Evolutionary conservation across 1,140 invertebrate species (phyloP).

Genomic region (Leptinotarsa undecemlineata): DNA sequence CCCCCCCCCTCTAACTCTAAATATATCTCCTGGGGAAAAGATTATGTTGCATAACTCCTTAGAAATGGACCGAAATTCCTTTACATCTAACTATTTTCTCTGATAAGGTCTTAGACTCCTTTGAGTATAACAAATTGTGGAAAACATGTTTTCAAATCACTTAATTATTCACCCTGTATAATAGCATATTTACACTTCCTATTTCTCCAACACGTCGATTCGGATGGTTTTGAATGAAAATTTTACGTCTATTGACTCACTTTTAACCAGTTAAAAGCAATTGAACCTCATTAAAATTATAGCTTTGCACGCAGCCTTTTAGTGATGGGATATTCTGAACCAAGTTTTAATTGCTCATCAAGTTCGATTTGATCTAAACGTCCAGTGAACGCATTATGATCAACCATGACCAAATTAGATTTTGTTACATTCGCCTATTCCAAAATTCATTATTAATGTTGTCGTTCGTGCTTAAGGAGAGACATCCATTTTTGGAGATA

Average conservation of each 20-base stretch:
- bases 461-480: not conserved
- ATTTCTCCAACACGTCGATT: too few species aligned
- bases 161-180: too few species aligned
- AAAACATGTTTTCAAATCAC: too few species aligned
- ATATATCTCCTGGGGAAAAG: too few species aligned
- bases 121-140: too few species aligned
- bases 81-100: too few species aligned
- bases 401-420: not conserved
- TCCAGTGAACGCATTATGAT: not conserved
- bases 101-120: too few species aligned
- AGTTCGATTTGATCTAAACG: not conserved
- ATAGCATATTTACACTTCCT: too few species aligned
- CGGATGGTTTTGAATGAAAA: not conserved
- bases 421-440: not conserved
- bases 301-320: not conserved
- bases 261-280: not conserved
- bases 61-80: too few species aligned
- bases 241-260: not conserved
- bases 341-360: not conserved
- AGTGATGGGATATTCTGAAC: not conserved
- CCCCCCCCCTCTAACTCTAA: too few species aligned
- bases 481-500: conserved; percentile 2
- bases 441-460: not conserved
- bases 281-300: not conserved
- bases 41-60: too few species aligned